These are phyloP conservation scores for Drosophila atripex DNA, from an alignment of 2,888 invertebrate genomes.

Conservation along the genomic window DNA sequence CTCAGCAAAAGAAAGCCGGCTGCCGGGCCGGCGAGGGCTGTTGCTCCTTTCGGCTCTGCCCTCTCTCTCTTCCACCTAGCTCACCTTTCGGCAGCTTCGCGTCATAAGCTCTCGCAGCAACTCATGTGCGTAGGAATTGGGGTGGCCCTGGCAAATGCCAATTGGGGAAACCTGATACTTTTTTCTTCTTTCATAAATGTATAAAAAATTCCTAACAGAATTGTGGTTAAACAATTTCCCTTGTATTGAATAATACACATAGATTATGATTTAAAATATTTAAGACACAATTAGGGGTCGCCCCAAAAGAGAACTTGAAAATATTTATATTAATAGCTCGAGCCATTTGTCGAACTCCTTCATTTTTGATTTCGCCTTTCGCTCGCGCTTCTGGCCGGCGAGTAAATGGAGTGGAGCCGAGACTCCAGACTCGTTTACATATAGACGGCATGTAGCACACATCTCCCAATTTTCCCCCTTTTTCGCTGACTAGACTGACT, in stretches of 20 bases:
- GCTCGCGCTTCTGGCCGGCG: conserved; percentile 25
- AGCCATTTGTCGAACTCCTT: conserved; percentile 47
- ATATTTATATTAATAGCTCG: conserved; percentile 50
- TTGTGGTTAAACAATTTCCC: background rate
- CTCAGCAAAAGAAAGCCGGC: conserved; percentile 29
- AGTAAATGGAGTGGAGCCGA: conserved; percentile 14
- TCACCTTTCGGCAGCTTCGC: conserved; percentile 1
- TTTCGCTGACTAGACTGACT: conserved; percentile 29
- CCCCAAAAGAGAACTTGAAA: conserved; percentile 24
- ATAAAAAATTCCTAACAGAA: background rate
- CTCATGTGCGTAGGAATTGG: conserved; percentile 30
- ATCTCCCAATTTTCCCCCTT: conserved; percentile 1
- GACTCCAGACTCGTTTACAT: conserved; percentile 44
- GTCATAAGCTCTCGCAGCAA: conserved; percentile 27
- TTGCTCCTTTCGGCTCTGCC: conserved; percentile 57
- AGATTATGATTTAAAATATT: background rate
- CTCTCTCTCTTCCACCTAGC: background rate
- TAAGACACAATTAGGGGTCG: conserved; percentile 12
- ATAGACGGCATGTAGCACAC: conserved; percentile 7
- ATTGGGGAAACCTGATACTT: background rate
- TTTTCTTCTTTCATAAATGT: background rate
- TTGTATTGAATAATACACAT: background rate
- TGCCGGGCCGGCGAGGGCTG: conserved; percentile 64
- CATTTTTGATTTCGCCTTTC: conserved; percentile 41
- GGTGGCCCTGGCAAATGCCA: conserved; percentile 27